These are phyloP conservation scores for Lycia hirtaria DNA, from an alignment of 2,888 invertebrate species.

Conservation along the genomic window DNA sequence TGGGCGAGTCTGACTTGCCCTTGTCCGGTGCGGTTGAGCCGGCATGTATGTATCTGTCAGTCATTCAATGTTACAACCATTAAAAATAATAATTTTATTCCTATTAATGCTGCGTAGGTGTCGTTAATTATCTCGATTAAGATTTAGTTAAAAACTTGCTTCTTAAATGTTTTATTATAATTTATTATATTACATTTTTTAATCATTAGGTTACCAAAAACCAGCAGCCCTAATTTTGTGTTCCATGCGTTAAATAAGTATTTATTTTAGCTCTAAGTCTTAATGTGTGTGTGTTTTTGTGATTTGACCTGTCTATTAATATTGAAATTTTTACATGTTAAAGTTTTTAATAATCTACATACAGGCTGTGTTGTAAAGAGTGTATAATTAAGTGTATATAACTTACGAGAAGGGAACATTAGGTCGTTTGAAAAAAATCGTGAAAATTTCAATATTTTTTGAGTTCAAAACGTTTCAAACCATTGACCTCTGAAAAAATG, in stretches of 20 bases:
- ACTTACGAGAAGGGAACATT: too few relatives aligned
- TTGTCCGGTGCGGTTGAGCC: too few relatives aligned
- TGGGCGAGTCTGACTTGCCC: too few relatives aligned
- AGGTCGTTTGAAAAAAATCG: too few relatives aligned
- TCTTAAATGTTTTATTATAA: not conserved
- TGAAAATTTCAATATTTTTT: too few relatives aligned
- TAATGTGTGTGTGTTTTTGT: slow-evolving; percentile 29
- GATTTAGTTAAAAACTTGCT: not conserved
- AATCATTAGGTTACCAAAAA: slow-evolving; percentile 57
- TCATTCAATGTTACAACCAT: too few relatives aligned
- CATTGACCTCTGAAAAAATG: too few relatives aligned
- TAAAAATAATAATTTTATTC: too few relatives aligned
- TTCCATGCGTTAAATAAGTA: slow-evolving; percentile 69
- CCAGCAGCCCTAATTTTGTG: slow-evolving; percentile 53
- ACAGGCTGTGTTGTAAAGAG: not conserved
- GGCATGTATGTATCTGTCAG: too few relatives aligned
- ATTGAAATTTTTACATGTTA: slow-evolving; percentile 1
- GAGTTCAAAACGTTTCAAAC: too few relatives aligned
- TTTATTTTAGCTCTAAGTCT: slow-evolving; percentile 72
- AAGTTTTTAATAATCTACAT: not conserved
- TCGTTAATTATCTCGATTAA: slow-evolving; percentile 7
- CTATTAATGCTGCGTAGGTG: not conserved
- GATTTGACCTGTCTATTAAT: not conserved
- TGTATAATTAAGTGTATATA: too few relatives aligned
- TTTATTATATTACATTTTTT: not conserved